phyloP scores from a whole-genome alignment of 1,140 invertebrate genomes.

The Spodoptera frugiperda region DNA sequence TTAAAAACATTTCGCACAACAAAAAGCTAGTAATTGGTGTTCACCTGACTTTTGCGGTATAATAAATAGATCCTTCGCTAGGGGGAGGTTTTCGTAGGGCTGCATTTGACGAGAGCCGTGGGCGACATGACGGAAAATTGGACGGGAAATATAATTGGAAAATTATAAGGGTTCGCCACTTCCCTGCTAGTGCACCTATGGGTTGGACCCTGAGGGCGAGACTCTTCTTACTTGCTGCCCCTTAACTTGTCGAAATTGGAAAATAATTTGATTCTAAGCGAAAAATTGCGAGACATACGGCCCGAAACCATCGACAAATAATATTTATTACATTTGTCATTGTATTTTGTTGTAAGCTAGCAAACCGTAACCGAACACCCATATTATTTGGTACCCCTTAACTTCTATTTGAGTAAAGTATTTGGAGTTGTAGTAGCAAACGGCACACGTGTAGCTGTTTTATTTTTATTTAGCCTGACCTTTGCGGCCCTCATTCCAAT shows the following conservation, averaged over 20 bases:
- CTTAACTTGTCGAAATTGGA: slow-evolving; percentile 36
- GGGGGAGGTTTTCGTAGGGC: slow-evolving; percentile 65
- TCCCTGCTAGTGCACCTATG: slow-evolving; percentile 71
- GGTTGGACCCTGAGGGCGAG: slow-evolving; percentile 58
- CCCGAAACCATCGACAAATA: background rate
- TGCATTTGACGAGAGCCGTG: slow-evolving; percentile 84
- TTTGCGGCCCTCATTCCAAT: background rate
- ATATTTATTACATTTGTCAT: background rate
- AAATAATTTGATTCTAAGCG: slow-evolving; percentile 43
- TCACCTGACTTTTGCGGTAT: slow-evolving; percentile 62
- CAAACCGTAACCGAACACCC: too few relatives aligned
- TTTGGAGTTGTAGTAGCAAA: background rate
- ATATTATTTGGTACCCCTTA: too few relatives aligned
- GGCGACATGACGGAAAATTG: slow-evolving; percentile 85
- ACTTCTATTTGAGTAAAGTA: too few relatives aligned
- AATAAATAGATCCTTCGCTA: slow-evolving; percentile 53
- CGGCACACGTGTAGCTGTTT: background rate
- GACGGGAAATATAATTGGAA: slow-evolving; percentile 86
- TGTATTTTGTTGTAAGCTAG: too few relatives aligned
- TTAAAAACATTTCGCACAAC: slow-evolving; percentile 41
- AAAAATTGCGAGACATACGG: slow-evolving; percentile 4
- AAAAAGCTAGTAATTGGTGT: slow-evolving; percentile 55
- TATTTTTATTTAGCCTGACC: background rate
- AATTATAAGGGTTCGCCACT: slow-evolving; percentile 84
- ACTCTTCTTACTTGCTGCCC: slow-evolving; percentile 53